phyloP scores from a whole-genome alignment of 2,113 vertebrate species.

The Turdus rufiventris region DNA sequence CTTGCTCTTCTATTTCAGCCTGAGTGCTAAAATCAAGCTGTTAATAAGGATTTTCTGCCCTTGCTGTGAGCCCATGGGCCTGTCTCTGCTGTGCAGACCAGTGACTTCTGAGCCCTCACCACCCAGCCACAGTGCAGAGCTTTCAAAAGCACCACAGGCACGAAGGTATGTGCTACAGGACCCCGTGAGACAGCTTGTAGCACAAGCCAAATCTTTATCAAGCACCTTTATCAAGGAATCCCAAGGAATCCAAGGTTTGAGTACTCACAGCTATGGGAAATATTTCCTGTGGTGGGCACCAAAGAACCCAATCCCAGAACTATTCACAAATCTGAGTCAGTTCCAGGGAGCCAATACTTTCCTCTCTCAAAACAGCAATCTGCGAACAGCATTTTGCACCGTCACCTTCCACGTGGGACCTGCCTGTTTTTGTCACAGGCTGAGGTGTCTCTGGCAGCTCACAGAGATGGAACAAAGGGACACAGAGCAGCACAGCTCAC shows the following conservation, averaged over 20 bases:
- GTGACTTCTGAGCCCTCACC: not conserved
- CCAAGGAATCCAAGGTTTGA: not conserved
- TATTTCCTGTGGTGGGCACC: not conserved
- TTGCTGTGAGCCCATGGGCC: not conserved
- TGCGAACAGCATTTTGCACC: not conserved
- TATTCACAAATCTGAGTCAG: not conserved
- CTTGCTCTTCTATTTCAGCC: not conserved
- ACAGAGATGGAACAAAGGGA: not conserved
- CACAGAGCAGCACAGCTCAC: not conserved
- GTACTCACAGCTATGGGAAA: not conserved
- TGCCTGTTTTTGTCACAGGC: not conserved
- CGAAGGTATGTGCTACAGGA: accelerated
- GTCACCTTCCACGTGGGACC: not conserved
- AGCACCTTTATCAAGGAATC: not conserved
- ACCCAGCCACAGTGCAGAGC: not conserved
- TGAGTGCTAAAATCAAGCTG: not conserved
- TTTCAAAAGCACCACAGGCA: not conserved
- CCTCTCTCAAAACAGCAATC: not conserved
- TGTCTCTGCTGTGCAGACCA: not conserved
- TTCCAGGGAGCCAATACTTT: not conserved
- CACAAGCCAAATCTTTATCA: not conserved
- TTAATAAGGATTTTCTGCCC: no score
- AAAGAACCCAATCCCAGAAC: not conserved
- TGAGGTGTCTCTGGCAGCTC: not conserved
- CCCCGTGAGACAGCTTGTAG: not conserved